phyloP scores from a whole-genome alignment of 2,888 invertebrate species.

The Xanthia togata region DNA sequence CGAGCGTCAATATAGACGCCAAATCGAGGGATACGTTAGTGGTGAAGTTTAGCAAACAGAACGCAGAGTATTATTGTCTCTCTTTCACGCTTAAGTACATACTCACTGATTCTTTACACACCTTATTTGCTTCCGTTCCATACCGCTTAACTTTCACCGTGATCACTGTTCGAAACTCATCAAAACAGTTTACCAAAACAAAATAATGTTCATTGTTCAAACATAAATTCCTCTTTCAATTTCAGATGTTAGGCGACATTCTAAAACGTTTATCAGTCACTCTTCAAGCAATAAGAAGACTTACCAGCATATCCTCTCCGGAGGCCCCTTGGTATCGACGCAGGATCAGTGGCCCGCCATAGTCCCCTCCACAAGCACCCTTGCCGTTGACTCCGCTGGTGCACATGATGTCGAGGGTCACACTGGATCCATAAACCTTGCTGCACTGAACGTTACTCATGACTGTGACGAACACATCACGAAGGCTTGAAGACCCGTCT shows the following conservation, averaged over 20 bases:
- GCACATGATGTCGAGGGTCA: constrained; percentile 29
- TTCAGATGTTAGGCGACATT: no score
- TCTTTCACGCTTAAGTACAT: no score
- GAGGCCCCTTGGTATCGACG: constrained; percentile 30
- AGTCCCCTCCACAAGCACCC: constrained; percentile 47
- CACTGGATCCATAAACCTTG: constrained; percentile 19
- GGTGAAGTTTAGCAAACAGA: no score
- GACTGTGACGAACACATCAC: constrained; percentile 36
- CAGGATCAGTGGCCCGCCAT: constrained; percentile 35
- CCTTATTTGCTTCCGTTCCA: no score
- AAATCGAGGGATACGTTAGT: no score
- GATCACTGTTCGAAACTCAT: no score
- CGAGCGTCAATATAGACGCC: no score
- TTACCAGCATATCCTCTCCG: constrained; percentile 38
- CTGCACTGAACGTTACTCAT: constrained; percentile 33
- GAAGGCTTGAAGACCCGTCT: constrained; percentile 22
- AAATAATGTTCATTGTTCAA: not conserved
- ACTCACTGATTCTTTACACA: no score
- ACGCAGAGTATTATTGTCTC: no score
- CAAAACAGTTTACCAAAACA: not conserved
- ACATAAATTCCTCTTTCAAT: not conserved
- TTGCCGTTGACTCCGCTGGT: constrained; percentile 34
- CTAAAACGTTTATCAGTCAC: not conserved
- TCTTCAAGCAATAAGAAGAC: not conserved
- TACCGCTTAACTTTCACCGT: no score